Evolutionary conservation across 1,140 invertebrate genomes (phyloP), one percentile per base, ranked within the genome.

Genomic region (Acromyrmex echinatior): DNA sequence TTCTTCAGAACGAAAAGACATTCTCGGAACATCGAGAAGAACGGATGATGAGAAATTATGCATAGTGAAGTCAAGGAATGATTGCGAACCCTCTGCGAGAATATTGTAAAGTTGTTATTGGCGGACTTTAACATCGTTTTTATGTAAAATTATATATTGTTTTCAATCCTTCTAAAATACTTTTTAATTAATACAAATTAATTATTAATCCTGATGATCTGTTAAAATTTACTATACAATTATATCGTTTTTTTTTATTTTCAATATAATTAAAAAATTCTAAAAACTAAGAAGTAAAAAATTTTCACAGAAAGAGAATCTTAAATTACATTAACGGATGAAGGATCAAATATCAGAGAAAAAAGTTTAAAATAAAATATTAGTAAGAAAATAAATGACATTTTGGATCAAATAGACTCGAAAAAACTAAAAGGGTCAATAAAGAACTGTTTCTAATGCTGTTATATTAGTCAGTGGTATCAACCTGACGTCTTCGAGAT

Each of bases 11-110:
- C 98, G 95, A 98, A 98, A 87, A 99, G 97, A 96, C 99, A 99
- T 96, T 99, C 98, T 84, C 99, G 97, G 96, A 99, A 99, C 93
- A 98, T 99, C 63, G 99, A 98, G 95, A 99, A 99, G 95, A 99
- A 99, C 56, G 99, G 99, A 97, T 99, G 99, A 97, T 99, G 99
- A 87, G 99, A 99, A 62, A 99, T 97, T 90, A 99, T 97, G 96
- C 99, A 99, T 73, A 99, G 96, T 60, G 99, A 99, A 60, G 99
- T 99, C 87, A 99, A 96, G 14, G 98, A 99, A 95, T 99, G 98
- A 96, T 98, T 99, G 92, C 97, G 96, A 89, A 98, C 96, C 92
- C 97, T 96, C 97, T 98, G 97, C 87, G 95, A 96, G 16, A 79
- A 51, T 12, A 73, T 73, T 39, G 12, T 14, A 49, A 56, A n/a